phyloP scores from a whole-genome alignment of 53 echinoderm and acorn worm species.

The Patiria pectinifera region DNA sequence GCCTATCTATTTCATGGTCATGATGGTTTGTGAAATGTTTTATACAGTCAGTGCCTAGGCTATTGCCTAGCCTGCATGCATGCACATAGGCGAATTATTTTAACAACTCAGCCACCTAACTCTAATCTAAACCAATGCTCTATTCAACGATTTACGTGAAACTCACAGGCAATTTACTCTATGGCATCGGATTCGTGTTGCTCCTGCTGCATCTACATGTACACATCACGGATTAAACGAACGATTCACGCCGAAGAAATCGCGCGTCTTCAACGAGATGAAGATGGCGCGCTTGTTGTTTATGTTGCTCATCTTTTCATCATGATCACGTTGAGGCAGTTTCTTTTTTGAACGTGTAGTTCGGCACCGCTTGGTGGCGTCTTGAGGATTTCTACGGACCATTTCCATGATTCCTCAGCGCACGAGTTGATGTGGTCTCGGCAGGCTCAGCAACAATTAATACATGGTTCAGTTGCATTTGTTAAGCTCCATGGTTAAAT shows the following conservation, averaged over 20 bases:
- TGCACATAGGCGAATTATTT: too few species aligned
- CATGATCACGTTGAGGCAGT: neutral
- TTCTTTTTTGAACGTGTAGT: conserved; percentile 6
- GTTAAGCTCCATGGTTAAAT: too few species aligned
- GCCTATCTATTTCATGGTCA: too few species aligned
- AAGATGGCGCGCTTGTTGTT: neutral
- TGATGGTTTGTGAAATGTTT: too few species aligned
- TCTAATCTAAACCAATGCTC: neutral
- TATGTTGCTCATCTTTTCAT: neutral
- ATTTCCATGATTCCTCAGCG: too few species aligned
- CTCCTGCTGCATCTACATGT: neutral
- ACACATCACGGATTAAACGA: neutral
- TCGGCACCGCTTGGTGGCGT: neutral
- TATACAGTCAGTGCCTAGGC: too few species aligned
- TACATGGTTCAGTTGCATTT: too few species aligned
- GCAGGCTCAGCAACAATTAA: too few species aligned
- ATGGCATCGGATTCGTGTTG: neutral
- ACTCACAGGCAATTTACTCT: neutral
- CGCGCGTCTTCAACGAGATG: neutral
- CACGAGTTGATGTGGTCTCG: too few species aligned
- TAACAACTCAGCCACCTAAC: neutral
- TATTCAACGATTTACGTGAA: neutral
- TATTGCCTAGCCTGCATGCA: too few species aligned
- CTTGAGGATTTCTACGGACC: neutral
- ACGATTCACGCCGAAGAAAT: neutral